Evolutionary conservation across 2,797 vertebrate genomes (phyloP), one percentile per base, ranked within the genome.

Genomic region (Limnodromus scolopaceus): DNA sequence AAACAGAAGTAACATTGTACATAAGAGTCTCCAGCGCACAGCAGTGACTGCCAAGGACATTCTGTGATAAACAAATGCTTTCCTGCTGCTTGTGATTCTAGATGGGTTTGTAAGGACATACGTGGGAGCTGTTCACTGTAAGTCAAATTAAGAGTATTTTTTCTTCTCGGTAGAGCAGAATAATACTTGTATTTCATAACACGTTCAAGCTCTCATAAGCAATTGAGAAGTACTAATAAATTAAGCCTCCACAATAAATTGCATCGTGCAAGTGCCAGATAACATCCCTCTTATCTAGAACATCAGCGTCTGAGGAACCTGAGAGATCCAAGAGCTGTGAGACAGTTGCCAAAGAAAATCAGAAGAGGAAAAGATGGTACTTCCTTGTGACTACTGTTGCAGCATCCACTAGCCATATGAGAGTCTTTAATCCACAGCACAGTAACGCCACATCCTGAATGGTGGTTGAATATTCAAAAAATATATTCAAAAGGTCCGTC

Each of bases 41-140:
- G 74, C 48, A 86, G 28, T 39, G 53, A 89, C 48, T 96, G 93
- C 95, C 94, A 96, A 95, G 94, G 79, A 95, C 94, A 79, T 95
- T 93, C 61, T 93, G 91, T 96, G 79, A 97, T 81, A 95, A 93
- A 89, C 77, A 93, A 96, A 92, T 76, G 53, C 78, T 85, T 93
- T 91, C 84, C 88, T 81, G 84, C 57, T 93, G 63, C 87, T 96
- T 63, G 43, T 3, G 17, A 78, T 91, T 83, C 76, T 92, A 70
- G 70, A 75, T 93, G 61, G 45, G 64, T 88, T 92, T 85, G 46
- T 85, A 87, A 91, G 49, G 76, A 89, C 84, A 89, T 86, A 96
- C 0, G 38, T 70, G 86, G 93, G 87, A 96, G 78, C 69, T 91
- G 49, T 65, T 82, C 71, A 43, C 46, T 79, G 9, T 53, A 87